A percentile compares a stretch with the other conserved stretches of the same genome.
phyloP scores from a whole-genome alignment of 2,888 invertebrate species.

The Polydrusus tereticollis region DNA sequence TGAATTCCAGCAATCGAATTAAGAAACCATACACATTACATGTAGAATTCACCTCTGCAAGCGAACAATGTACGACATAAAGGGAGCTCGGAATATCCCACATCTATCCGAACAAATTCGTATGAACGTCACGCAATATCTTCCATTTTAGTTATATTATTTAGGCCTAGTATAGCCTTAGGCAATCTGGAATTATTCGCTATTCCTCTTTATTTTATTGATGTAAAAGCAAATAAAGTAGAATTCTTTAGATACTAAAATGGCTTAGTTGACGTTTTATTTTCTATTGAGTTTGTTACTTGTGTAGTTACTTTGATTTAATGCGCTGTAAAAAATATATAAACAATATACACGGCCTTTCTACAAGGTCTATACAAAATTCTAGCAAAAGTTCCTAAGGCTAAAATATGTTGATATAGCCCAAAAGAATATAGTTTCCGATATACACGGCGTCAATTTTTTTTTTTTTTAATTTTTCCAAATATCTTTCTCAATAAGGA shows the following conservation, averaged over 20 bases:
- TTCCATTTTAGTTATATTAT: conserved; percentile 7
- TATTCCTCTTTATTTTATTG: conserved; percentile 15
- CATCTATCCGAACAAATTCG: neutral
- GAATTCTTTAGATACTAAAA: neutral
- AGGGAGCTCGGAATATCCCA: neutral
- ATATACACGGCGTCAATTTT: too few species aligned
- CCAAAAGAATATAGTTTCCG: too few species aligned
- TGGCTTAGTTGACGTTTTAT: neutral
- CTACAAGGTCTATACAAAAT: neutral
- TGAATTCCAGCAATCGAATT: too few species aligned
- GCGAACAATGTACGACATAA: neutral
- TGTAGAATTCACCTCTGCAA: too few species aligned
- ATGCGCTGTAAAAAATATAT: neutral
- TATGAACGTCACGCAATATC: conserved; percentile 1
- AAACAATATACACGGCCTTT: neutral
- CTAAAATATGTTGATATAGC: too few species aligned
- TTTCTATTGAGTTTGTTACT: neutral
- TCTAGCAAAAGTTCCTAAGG: too few species aligned
- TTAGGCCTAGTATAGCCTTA: neutral
- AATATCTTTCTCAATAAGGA: too few species aligned
- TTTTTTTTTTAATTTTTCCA: too few species aligned
- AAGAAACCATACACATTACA: too few species aligned
- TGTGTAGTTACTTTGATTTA: neutral
- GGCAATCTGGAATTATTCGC: conserved; percentile 14
- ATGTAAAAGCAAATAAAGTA: conserved; percentile 3